Percentiles rank a stretch among this genome's conserved stretches.
phyloP scores from a whole-genome alignment of 2,113 vertebrate species.

The Scomber colias region DNA sequence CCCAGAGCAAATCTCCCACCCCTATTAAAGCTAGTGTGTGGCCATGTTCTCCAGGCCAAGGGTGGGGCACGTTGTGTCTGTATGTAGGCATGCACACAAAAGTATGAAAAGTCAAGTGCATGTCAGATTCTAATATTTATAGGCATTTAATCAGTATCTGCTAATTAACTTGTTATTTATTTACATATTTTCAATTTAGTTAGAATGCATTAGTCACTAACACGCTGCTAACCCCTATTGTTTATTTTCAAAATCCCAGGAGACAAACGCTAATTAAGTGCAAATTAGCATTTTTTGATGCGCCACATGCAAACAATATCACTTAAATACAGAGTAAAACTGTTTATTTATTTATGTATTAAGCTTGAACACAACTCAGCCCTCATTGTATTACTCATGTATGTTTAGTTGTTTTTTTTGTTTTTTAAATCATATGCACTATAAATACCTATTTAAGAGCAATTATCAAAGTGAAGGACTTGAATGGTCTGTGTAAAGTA shows the following conservation, averaged over 20 bases:
- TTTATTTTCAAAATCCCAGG: conserved; percentile 11
- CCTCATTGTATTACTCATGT: not conserved
- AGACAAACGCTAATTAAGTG: conserved; percentile 22
- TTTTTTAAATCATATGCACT: not conserved
- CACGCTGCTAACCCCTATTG: not conserved
- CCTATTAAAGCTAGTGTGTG: conserved; percentile 49
- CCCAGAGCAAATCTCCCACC: conserved; percentile 60
- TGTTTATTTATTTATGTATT: not conserved
- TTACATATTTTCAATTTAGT: conserved; percentile 17
- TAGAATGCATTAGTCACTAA: conserved; percentile 1
- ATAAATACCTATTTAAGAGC: not conserved
- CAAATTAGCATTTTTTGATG: conserved; percentile 21
- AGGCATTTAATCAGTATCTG: not conserved
- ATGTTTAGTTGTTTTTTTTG: not conserved
- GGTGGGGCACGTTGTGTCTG: conserved; percentile 53
- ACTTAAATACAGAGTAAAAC: conserved; percentile 26
- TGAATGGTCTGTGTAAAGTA: not conserved
- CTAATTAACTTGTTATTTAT: conserved; percentile 30
- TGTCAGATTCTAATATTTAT: conserved; percentile 4
- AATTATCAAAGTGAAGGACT: not conserved
- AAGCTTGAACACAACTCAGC: not conserved
- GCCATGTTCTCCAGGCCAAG: conserved; percentile 62
- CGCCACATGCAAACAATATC: conserved; percentile 28
- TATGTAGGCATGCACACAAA: not conserved
- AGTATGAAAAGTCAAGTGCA: not conserved